These are phyloP conservation scores for Lophius americanus DNA, from an alignment of 2,797 vertebrate species.

Conservation along the genomic window DNA sequence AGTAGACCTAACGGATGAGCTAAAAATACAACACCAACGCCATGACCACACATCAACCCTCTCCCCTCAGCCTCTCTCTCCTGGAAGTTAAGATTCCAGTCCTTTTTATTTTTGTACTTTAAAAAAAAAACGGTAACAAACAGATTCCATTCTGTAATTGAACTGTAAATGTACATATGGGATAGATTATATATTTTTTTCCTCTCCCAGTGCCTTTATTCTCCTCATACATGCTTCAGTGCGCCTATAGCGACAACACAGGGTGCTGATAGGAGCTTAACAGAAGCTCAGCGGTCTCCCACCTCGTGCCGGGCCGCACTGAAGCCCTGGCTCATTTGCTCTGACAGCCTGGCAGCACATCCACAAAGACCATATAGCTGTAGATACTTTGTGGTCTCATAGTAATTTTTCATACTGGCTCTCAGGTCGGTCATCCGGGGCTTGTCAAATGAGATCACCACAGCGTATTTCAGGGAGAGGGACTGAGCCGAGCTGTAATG, in stretches of 20 bases:
- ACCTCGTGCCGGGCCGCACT: slow-evolving; percentile 21
- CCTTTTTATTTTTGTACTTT: slow-evolving; percentile 5
- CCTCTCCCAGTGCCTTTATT: slow-evolving; percentile 9
- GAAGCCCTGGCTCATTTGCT: slow-evolving; percentile 30
- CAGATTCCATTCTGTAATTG: slow-evolving; percentile 49
- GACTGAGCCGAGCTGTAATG: slow-evolving; percentile 55
- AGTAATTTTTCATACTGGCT: slow-evolving; percentile 56
- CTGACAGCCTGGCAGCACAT: slow-evolving; percentile 42
- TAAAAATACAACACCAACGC: background rate
- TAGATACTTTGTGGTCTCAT: slow-evolving; percentile 40
- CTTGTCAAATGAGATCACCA: slow-evolving; percentile 68
- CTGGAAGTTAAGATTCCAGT: slow-evolving; percentile 3
- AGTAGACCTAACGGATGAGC: too few relatives aligned
- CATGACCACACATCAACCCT: slow-evolving; percentile 20
- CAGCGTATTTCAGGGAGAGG: slow-evolving; percentile 51
- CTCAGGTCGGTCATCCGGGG: slow-evolving; percentile 63
- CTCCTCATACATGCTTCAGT: slow-evolving; percentile 19
- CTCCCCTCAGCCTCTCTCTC: slow-evolving; percentile 22
- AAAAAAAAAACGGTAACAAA: background rate
- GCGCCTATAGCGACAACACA: slow-evolving; percentile 47
- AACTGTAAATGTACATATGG: slow-evolving; percentile 46
- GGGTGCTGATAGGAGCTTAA: slow-evolving; percentile 21
- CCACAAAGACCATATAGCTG: slow-evolving; percentile 47
- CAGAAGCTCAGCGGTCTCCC: slow-evolving; percentile 38
- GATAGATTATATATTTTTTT: slow-evolving; percentile 21